Conservation (phyloP, 1,140 invertebrate genomes). For the Drosophila parabipectinata region DNA sequence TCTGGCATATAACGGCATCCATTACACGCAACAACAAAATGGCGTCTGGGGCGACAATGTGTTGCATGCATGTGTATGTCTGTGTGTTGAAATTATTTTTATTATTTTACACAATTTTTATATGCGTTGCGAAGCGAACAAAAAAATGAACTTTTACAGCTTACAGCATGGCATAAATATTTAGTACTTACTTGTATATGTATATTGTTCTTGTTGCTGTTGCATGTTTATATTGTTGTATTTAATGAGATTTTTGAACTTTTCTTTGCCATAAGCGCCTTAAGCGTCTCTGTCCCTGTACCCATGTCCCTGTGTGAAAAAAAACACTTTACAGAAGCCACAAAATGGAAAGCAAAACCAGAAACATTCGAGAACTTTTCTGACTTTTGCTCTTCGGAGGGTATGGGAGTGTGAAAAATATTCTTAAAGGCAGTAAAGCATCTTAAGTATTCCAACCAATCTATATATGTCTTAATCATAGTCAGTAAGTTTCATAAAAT, state of each 20-base stretch:
- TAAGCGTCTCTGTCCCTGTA: slow-evolving; percentile 21
- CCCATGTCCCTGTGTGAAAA: too few relatives aligned
- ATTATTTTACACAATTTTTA: slow-evolving; percentile 81
- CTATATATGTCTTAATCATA: slow-evolving; percentile 13
- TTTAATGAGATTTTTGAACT: slow-evolving; percentile 77
- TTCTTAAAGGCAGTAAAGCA: neutral
- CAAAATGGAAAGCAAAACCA: slow-evolving; percentile 41
- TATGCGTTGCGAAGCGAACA: slow-evolving; percentile 35
- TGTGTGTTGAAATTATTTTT: slow-evolving; percentile 69
- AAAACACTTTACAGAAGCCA: slow-evolving; percentile 45
- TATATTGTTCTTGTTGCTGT: slow-evolving; percentile 56
- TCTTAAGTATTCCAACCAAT: neutral
- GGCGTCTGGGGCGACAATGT: slow-evolving; percentile 65
- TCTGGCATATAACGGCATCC: slow-evolving; percentile 64
- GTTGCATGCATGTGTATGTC: slow-evolving; percentile 13
- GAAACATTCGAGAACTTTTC: slow-evolving; percentile 15
- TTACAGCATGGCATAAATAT: slow-evolving; percentile 62
- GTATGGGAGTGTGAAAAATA: slow-evolving; percentile 10
- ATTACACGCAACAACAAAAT: slow-evolving; percentile 77
- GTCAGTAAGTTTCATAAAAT: neutral
- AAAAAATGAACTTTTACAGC: slow-evolving; percentile 49
- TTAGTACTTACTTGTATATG: slow-evolving; percentile 42
- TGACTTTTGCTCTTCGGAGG: slow-evolving; percentile 21
- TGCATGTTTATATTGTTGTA: slow-evolving; percentile 52
- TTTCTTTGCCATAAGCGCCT: slow-evolving; percentile 68